These are phyloP conservation scores for Strigops habroptila DNA, from an alignment of 2,113 vertebrate genomes.

Conservation along the genomic window DNA sequence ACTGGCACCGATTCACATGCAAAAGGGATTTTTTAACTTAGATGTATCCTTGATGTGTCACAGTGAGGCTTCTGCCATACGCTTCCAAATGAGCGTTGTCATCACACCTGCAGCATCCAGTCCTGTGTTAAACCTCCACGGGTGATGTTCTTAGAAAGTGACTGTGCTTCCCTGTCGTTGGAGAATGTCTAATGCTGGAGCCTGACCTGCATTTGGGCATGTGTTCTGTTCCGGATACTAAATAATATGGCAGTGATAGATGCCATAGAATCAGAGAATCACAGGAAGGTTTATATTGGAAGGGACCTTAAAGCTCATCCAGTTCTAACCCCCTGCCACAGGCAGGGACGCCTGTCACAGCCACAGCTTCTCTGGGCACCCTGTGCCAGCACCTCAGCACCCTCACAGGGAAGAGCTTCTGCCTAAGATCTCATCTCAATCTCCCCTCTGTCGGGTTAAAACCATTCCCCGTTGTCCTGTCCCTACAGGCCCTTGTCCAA, in stretches of 20 bases:
- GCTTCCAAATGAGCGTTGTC: not conserved
- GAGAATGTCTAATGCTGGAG: not conserved
- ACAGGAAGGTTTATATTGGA: not conserved
- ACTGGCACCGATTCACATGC: not conserved
- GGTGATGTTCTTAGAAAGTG: not conserved
- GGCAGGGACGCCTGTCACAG: not conserved
- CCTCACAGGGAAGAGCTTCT: not conserved
- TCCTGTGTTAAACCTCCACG: not conserved
- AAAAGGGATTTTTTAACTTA: not conserved
- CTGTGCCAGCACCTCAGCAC: no score
- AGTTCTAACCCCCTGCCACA: not conserved
- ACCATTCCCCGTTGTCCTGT: not conserved
- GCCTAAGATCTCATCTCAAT: not conserved
- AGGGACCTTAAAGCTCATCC: not conserved
- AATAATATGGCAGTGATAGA: not conserved
- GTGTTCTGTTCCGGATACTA: no score
- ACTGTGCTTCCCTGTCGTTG: not conserved
- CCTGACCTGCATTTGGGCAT: not conserved
- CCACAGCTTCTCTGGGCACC: no score
- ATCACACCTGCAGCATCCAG: rapidly evolving
- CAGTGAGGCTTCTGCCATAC: not conserved
- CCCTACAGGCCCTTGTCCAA: not conserved
- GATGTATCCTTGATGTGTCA: not conserved
- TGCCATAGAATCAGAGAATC: not conserved
- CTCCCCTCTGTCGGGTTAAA: not conserved